Conservation (phyloP, 2,888 invertebrate genomes). For the Idaea biselata region DNA sequence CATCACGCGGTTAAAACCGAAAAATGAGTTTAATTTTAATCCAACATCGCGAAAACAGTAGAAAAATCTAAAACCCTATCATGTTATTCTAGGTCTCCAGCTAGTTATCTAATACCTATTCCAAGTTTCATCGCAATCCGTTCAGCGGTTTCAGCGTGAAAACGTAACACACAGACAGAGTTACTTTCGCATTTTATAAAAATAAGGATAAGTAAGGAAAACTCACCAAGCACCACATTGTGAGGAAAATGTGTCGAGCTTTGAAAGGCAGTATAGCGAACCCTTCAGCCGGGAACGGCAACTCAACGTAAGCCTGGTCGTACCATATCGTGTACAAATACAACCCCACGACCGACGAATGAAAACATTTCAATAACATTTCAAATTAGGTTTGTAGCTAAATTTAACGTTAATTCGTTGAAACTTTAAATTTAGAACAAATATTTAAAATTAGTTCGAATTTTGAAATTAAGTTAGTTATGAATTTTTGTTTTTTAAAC, state of each 20-base stretch:
- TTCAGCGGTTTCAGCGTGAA: background rate
- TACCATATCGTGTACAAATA: slow-evolving; percentile 55
- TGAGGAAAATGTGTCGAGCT: slow-evolving; percentile 54
- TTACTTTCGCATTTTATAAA: background rate
- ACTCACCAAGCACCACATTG: slow-evolving; percentile 64
- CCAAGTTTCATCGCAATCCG: too few relatives aligned
- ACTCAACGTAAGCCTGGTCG: slow-evolving; percentile 54
- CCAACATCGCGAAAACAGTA: too few relatives aligned
- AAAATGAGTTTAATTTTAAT: too few relatives aligned
- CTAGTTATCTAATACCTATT: background rate
- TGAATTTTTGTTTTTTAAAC: background rate
- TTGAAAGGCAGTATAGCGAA: slow-evolving; percentile 48
- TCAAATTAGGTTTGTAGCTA: background rate
- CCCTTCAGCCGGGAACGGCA: slow-evolving; percentile 47
- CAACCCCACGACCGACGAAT: slow-evolving; percentile 43
- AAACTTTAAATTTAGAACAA: background rate
- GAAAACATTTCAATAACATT: slow-evolving; percentile 42
- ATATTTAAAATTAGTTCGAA: background rate
- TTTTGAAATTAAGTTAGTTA: background rate
- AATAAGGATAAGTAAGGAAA: background rate
- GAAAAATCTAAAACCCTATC: too few relatives aligned
- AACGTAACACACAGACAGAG: background rate
- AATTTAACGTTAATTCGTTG: background rate
- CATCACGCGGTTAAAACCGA: too few relatives aligned
- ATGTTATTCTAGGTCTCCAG: background rate